Evolutionary conservation across 53 echinoderm and acorn worm species (phyloP).

Genomic region (Zoroaster sp.): DNA sequence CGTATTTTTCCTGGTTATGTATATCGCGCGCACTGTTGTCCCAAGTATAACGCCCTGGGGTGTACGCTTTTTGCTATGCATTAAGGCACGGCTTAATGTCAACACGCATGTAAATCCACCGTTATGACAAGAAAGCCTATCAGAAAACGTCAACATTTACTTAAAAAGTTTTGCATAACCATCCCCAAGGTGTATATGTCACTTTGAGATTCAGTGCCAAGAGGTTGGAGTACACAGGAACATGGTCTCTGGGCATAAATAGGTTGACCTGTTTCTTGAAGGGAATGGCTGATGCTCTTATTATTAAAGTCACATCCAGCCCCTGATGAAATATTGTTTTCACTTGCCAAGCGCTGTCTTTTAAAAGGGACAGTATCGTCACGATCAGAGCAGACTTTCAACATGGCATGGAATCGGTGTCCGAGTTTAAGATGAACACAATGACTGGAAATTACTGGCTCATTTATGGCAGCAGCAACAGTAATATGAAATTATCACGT

Average conservation of each 20-base stretch:
- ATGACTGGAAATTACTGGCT: too few species aligned
- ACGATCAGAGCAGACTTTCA: too few species aligned
- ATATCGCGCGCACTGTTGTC: conserved; percentile 33
- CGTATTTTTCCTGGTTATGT: conserved; percentile 30
- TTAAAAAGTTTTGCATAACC: conserved; percentile 53
- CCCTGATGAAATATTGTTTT: too few species aligned
- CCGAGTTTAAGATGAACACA: too few species aligned
- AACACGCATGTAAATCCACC: conserved; percentile 58
- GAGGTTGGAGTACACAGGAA: neutral
- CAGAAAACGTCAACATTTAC: conserved; percentile 59
- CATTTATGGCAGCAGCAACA: too few species aligned
- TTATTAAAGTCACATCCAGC: too few species aligned
- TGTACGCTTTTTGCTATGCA: neutral
- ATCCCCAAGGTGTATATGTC: conserved; percentile 15
- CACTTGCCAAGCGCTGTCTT: too few species aligned
- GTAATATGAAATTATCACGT: too few species aligned
- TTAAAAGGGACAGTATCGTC: too few species aligned
- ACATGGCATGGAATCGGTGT: too few species aligned
- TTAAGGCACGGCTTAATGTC: conserved; percentile 23
- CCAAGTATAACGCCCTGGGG: conserved; percentile 7
- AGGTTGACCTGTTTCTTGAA: neutral
- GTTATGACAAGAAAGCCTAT: conserved; percentile 62
- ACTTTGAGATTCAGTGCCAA: neutral
- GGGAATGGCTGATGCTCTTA: neutral
- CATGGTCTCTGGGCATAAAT: neutral